phyloP scores from a whole-genome alignment of 2,888 invertebrate genomes.

The Allygus modestus region DNA sequence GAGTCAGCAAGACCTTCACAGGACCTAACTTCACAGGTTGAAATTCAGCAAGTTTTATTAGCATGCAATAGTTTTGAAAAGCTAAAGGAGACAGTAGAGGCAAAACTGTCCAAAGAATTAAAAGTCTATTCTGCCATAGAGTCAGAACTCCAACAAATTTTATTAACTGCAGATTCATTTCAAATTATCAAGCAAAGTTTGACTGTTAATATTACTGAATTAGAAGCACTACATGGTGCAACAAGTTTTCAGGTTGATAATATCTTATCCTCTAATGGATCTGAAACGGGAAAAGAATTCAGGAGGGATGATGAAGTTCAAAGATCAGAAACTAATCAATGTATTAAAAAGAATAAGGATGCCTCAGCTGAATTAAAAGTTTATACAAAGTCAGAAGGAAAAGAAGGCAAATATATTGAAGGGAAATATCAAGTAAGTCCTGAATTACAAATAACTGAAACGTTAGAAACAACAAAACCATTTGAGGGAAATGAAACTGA shows the following conservation, averaged over 20 bases:
- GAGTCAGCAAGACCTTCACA: neutral
- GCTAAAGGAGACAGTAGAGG: neutral
- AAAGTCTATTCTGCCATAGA: slow-evolving; percentile 16
- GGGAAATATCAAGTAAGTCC: neutral
- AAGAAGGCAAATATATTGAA: neutral
- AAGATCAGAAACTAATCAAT: neutral
- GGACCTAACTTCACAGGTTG: neutral
- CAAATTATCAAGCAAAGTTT: neutral
- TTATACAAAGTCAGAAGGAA: too few relatives aligned
- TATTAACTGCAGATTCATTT: neutral
- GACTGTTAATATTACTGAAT: neutral
- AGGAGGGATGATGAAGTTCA: neutral
- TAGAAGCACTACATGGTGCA: neutral
- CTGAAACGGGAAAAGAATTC: neutral
- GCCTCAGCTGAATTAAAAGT: too few relatives aligned
- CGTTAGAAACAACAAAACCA: neutral
- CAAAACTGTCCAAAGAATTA: neutral
- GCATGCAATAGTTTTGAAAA: neutral
- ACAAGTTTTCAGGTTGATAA: neutral
- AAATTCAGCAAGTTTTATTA: slow-evolving; percentile 41
- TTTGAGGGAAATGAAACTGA: neutral
- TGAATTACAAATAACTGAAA: slow-evolving; percentile 26
- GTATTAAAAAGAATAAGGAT: too few relatives aligned
- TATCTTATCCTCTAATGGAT: neutral
- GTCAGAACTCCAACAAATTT: slow-evolving; percentile 40